Evolutionary conservation across 37 sponge, comb jelly and placozoan genomes (phyloP).

Genomic region (Mnemiopsis leidyi): DNA sequence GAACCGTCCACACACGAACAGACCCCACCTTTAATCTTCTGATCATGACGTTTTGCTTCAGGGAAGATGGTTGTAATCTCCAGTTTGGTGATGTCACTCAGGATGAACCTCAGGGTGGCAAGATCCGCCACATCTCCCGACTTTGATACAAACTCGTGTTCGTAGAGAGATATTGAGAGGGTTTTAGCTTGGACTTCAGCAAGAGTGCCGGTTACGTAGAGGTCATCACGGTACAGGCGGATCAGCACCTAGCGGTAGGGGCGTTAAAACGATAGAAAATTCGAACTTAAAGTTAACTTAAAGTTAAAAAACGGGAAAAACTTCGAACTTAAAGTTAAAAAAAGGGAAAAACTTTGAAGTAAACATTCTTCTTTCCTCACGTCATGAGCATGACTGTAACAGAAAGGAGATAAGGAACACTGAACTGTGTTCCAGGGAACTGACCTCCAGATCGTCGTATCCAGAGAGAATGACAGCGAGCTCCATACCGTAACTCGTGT

Average conservation of each 20-base stretch:
- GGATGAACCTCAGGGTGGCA: background rate
- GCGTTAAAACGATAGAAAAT: no score
- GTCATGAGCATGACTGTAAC: no score
- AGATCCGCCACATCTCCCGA: background rate
- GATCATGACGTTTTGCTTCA: background rate
- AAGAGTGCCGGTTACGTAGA: constrained; percentile 26
- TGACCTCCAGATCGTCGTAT: constrained; percentile 42
- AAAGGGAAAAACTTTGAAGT: no score
- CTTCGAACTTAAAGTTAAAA: no score
- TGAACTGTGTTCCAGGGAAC: background rate
- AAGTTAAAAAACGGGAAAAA: no score
- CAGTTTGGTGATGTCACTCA: constrained; percentile 3
- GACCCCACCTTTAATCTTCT: constrained; percentile 47
- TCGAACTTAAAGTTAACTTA: no score
- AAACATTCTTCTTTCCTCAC: no score
- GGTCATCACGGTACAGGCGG: constrained; percentile 22
- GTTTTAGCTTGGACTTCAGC: background rate
- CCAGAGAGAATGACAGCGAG: background rate
- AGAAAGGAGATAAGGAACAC: no score
- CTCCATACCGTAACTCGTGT: constrained; percentile 30
- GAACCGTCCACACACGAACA: no score
- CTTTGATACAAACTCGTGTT: background rate
- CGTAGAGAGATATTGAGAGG: constrained; percentile 56
- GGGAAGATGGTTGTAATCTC: constrained; percentile 62
- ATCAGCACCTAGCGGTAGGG: no score